Conservation (phyloP, 2,888 invertebrate genomes). For the Cremastinae sp. region DNA sequence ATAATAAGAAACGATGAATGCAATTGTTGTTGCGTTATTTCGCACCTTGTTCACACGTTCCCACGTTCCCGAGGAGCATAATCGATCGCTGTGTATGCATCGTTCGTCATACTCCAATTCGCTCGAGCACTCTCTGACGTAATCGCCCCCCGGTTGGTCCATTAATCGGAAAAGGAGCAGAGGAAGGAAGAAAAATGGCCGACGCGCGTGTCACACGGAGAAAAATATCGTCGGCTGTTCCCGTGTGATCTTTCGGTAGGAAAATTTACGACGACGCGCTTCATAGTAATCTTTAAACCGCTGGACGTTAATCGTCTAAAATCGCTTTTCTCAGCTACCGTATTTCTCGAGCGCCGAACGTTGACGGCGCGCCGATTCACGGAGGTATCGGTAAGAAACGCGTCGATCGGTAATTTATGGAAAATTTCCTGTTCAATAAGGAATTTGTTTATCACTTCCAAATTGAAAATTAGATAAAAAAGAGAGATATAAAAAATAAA, state of each 20-base stretch:
- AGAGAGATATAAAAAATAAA: too few relatives aligned
- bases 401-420: too few relatives aligned
- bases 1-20: constrained; percentile 13
- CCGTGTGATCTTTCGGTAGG: constrained; percentile 62
- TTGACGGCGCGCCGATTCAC: constrained; percentile 18
- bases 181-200: constrained; percentile 4
- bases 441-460: too few relatives aligned
- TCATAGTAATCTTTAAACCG: constrained; percentile 53
- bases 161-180: neutral
- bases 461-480: too few relatives aligned
- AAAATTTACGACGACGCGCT: constrained; percentile 62
- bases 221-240: constrained; percentile 49
- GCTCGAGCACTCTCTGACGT: neutral
- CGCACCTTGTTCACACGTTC: constrained; percentile 1
- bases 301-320: constrained; percentile 61
- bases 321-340: constrained; percentile 49
- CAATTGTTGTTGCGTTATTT: neutral
- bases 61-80: neutral
- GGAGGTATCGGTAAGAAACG: constrained; percentile 28
- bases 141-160: neutral
- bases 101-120: neutral
- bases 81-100: neutral
- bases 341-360: too few relatives aligned
- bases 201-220: constrained; percentile 19
- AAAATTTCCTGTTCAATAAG: constrained; percentile 37